Percentiles rank a stretch among this genome's conserved stretches.
Conservation (phyloP, 2,888 invertebrate species). For the Meiosimyza platycephala region DNA sequence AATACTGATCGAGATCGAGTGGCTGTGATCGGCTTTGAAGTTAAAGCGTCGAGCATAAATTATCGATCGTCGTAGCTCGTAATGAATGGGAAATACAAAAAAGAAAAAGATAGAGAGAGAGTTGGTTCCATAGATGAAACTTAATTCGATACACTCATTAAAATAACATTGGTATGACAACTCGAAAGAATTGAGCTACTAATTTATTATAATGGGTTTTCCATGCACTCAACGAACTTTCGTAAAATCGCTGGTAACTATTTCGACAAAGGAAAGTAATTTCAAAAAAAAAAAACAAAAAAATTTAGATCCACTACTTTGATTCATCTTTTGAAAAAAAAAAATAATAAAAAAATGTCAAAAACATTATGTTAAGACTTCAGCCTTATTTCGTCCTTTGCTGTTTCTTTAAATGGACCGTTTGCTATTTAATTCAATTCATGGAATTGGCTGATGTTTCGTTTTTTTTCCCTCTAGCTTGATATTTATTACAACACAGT, state of each 20-base stretch:
- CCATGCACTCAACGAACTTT: not conserved
- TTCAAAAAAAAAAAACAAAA: no score
- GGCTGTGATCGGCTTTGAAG: not conserved
- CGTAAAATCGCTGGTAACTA: no score
- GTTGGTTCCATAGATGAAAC: not conserved
- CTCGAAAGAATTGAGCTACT: not conserved
- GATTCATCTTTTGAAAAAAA: not conserved
- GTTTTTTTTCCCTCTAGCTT: not conserved
- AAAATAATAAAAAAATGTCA: not conserved
- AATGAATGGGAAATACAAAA: not conserved
- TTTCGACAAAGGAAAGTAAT: no score
- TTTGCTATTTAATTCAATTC: not conserved
- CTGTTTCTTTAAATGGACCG: not conserved
- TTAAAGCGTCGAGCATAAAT: no score
- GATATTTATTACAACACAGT: not conserved
- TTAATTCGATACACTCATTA: constrained; percentile 10
- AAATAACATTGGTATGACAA: not conserved
- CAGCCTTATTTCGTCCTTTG: not conserved
- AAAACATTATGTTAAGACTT: not conserved
- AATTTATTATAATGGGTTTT: constrained; percentile 8
- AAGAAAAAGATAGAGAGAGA: not conserved
- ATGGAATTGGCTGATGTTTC: not conserved
- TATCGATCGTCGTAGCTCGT: not conserved
- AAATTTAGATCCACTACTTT: not conserved
- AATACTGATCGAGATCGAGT: constrained; percentile 14